These are phyloP conservation scores for Gymnocypris eckloni DNA, from an alignment of 2,797 vertebrate genomes.

Conservation along the genomic window DNA sequence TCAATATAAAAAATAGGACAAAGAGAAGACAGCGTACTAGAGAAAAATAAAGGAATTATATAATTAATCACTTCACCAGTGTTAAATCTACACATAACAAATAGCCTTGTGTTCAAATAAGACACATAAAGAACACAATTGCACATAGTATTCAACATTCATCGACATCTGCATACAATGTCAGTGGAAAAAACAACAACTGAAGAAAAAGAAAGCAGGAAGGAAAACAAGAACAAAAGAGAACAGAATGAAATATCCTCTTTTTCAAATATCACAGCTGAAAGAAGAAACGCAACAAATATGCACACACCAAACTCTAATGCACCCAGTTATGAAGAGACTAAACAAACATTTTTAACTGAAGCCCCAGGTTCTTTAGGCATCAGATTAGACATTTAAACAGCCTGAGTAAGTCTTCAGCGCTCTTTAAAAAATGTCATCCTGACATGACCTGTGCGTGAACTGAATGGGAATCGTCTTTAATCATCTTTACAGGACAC, in stretches of 20 bases:
- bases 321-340: not conserved
- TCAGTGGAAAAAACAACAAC: not conserved
- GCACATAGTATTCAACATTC: not conserved
- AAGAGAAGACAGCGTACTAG: not conserved
- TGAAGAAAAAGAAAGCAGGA: not conserved
- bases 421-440: conserved; percentile 42
- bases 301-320: not conserved
- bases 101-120: not conserved
- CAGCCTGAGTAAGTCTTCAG: conserved; percentile 31
- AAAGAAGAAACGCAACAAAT: not conserved
- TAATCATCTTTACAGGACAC: conserved; percentile 31
- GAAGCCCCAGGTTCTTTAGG: conserved; percentile 4
- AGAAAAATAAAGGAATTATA: not conserved
- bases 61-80: not conserved
- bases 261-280: not conserved
- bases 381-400: conserved; percentile 38
- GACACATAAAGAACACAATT: not conserved
- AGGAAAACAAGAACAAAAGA: not conserved
- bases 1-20: not conserved
- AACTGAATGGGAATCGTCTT: conserved; percentile 35
- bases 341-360: conserved; percentile 17
- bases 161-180: not conserved
- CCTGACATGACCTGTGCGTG: conserved; percentile 8
- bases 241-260: not conserved
- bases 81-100: not conserved